Conservation (phyloP, 1,140 invertebrate species). For the Procambarus clarkii region DNA sequence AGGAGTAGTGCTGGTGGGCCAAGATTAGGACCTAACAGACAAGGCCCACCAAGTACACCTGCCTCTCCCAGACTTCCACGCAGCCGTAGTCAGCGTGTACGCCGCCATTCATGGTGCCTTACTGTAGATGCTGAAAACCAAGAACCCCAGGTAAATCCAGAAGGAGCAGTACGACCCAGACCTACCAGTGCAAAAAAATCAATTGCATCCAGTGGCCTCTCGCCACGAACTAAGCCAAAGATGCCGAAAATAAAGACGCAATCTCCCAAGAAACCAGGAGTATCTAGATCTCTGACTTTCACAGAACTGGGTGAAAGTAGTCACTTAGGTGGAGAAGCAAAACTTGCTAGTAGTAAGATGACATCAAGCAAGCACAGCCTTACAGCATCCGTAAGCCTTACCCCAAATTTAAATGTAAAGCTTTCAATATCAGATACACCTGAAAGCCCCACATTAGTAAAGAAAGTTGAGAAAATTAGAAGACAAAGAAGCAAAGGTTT, state of each 20-base stretch:
- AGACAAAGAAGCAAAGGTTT: conserved; percentile 68
- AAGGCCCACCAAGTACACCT: conserved; percentile 57
- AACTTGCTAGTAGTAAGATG: conserved; percentile 64
- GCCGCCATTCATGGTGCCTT: conserved; percentile 67
- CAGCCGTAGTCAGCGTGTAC: conserved; percentile 59
- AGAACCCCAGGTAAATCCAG: conserved; percentile 42
- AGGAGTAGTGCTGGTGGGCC: conserved; percentile 33
- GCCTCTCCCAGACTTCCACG: conserved; percentile 56
- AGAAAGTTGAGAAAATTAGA: conserved; percentile 69
- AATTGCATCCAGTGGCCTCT: conserved; percentile 35
- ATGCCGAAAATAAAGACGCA: conserved; percentile 58
- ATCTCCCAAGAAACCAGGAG: conserved; percentile 65
- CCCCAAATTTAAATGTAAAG: conserved; percentile 68
- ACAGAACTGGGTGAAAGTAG: conserved; percentile 67
- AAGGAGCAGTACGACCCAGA: conserved; percentile 39
- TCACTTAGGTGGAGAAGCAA: conserved; percentile 51
- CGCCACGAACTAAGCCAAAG: conserved; percentile 61
- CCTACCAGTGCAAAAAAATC: conserved; percentile 60
- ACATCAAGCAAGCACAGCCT: conserved; percentile 66
- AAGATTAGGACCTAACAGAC: conserved; percentile 42
- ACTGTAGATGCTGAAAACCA: conserved; percentile 66
- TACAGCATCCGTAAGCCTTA: conserved; percentile 64
- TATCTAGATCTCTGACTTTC: conserved; percentile 64
- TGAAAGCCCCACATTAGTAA: conserved; percentile 63
- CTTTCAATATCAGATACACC: conserved; percentile 69